phyloP scores from a whole-genome alignment of 1,140 invertebrate genomes.

The Colletes latitarsis region DNA sequence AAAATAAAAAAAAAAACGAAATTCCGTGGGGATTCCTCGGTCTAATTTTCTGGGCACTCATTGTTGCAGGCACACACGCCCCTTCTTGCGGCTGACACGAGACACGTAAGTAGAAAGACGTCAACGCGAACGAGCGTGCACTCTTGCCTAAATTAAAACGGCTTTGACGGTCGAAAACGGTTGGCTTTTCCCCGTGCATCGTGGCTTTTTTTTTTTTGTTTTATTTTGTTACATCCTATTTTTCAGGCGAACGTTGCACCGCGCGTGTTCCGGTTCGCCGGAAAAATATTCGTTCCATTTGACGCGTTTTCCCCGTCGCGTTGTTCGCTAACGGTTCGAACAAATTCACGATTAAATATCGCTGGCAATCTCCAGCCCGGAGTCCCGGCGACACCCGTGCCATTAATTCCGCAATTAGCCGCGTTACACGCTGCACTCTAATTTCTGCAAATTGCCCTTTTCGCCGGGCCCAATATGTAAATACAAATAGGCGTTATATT shows the following conservation, averaged over 20 bases:
- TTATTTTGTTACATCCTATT: too few species aligned
- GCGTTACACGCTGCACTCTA: not conserved
- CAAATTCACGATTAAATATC: conserved; percentile 22
- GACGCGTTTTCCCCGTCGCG: not conserved
- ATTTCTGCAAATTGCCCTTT: conserved; percentile 15
- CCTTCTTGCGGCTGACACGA: conserved; percentile 82
- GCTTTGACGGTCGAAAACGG: not conserved
- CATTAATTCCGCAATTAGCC: conserved; percentile 46
- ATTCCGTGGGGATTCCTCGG: conserved; percentile 17
- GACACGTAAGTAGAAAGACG: conserved; percentile 82
- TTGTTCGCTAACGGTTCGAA: not conserved
- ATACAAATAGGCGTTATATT: not conserved
- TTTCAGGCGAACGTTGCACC: too few species aligned
- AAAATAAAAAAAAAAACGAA: conserved; percentile 46
- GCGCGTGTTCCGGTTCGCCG: not conserved
- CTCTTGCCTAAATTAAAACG: not conserved
- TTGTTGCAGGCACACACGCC: conserved; percentile 85
- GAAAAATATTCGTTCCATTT: not conserved
- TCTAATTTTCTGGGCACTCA: conserved; percentile 72
- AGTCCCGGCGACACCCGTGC: not conserved
- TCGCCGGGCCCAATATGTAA: not conserved
- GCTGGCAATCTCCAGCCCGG: not conserved
- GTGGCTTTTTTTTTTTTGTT: too few species aligned
- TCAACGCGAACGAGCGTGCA: not conserved
- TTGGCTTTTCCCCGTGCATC: too few species aligned